Percentiles rank a stretch among this genome's conserved stretches.
phyloP scores from a whole-genome alignment of 2,113 vertebrate genomes.

The Cercocebus atys region DNA sequence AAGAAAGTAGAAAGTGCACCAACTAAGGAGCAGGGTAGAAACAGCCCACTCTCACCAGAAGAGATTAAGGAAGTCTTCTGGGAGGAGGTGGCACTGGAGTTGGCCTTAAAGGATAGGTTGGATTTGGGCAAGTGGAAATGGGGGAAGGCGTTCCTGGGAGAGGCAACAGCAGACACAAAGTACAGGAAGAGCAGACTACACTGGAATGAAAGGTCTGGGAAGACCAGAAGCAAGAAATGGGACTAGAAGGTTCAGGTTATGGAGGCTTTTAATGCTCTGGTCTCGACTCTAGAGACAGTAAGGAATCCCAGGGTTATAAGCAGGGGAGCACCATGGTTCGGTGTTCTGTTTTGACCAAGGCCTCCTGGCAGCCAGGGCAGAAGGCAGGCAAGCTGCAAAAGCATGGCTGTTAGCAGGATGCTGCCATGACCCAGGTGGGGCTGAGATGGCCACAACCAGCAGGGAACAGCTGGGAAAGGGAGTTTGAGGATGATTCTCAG shows the following conservation, averaged over 20 bases:
- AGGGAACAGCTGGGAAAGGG: not conserved
- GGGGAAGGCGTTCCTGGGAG: not conserved
- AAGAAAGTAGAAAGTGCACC: not conserved
- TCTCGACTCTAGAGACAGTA: not conserved
- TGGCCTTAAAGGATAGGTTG: not conserved
- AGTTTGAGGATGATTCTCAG: rapidly evolving
- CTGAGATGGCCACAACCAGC: not conserved
- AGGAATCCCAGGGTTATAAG: not conserved
- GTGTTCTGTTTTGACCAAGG: not conserved
- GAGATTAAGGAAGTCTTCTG: not conserved
- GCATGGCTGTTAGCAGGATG: rapidly evolving
- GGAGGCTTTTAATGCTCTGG: not conserved
- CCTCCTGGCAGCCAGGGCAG: not conserved
- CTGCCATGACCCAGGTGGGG: rapidly evolving
- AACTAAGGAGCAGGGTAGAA: not conserved
- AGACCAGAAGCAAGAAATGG: not conserved
- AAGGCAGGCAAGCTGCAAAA: not conserved
- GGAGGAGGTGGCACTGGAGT: not conserved
- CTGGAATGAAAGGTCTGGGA: not conserved
- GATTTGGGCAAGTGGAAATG: not conserved
- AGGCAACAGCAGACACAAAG: not conserved
- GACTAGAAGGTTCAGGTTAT: too few relatives aligned
- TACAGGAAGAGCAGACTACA: not conserved
- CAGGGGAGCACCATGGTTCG: not conserved
- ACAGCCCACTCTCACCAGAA: not conserved